Evolutionary conservation across 2,888 invertebrate species (phyloP).

Genomic region (Caenorhabditis zanzibari): DNA sequence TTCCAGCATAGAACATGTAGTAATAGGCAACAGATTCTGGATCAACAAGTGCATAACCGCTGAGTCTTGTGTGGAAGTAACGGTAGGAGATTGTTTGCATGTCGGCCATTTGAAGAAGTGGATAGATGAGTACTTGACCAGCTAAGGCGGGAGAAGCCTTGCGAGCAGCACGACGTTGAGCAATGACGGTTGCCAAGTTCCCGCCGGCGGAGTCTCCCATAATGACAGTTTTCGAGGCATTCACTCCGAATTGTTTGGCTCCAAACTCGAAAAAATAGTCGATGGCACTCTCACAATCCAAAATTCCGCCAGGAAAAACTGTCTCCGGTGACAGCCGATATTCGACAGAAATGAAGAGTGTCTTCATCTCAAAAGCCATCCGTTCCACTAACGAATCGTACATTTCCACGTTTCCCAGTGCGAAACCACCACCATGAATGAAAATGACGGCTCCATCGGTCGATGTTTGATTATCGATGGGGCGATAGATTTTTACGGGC

Average conservation of each 20-base stretch:
- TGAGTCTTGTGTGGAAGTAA: constrained; percentile 67
- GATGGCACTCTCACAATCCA: constrained; percentile 83
- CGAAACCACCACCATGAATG: constrained; percentile 81
- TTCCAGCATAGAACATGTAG: constrained; percentile 77
- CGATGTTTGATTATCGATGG: constrained; percentile 57
- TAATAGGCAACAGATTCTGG: constrained; percentile 75
- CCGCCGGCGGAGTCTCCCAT: constrained; percentile 82
- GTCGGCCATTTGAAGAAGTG: constrained; percentile 83
- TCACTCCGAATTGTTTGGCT: constrained; percentile 68
- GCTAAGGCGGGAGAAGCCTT: constrained; percentile 67
- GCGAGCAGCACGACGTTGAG: constrained; percentile 68
- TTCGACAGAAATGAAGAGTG: constrained; percentile 73
- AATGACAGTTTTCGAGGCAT: constrained; percentile 73
- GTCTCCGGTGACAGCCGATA: constrained; percentile 84
- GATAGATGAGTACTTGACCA: constrained; percentile 83
- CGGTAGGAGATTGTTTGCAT: constrained; percentile 83
- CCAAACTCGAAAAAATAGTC: constrained; percentile 79
- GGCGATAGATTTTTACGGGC: constrained; percentile 74
- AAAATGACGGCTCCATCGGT: constrained; percentile 78
- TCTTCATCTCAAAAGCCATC: constrained; percentile 70
- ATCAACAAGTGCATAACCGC: constrained; percentile 75
- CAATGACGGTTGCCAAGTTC: constrained; percentile 75
- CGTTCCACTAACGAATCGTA: constrained; percentile 76
- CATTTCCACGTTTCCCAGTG: constrained; percentile 74
- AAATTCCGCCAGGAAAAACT: constrained; percentile 83